Conservation (phyloP, 1,140 invertebrate genomes). For the Hypsibius dujardini region DNA sequence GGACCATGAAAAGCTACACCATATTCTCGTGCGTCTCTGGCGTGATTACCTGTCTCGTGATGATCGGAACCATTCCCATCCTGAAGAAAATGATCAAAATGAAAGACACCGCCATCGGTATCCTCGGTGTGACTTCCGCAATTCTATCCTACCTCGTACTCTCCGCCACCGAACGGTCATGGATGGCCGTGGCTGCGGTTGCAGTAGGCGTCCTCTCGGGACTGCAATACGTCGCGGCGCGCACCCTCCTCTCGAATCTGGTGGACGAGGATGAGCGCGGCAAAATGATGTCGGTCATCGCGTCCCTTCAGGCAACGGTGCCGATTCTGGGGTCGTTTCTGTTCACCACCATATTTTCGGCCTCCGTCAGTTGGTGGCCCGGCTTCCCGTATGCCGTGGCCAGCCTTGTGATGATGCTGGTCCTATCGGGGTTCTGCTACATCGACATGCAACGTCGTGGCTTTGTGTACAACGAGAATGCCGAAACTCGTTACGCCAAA, state of each 20-base stretch:
- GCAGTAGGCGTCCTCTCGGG: not conserved
- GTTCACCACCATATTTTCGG: not conserved
- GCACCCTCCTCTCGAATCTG: conserved; percentile 1
- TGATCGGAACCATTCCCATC: not conserved
- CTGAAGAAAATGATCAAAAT: not conserved
- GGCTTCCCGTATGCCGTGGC: not conserved
- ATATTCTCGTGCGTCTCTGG: not conserved
- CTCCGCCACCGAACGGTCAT: not conserved
- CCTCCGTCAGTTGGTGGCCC: not conserved
- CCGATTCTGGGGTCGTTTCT: not conserved
- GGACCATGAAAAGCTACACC: not conserved
- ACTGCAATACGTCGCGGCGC: not conserved
- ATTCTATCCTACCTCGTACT: not conserved
- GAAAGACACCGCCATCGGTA: not conserved
- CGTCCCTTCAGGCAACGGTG: not conserved
- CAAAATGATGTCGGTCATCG: conserved; percentile 15
- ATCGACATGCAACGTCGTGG: not conserved
- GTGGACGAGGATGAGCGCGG: conserved; percentile 10
- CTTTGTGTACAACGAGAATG: not conserved
- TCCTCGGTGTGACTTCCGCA: not conserved
- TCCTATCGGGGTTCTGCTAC: not conserved
- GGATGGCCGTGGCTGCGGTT: not conserved
- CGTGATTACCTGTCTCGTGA: not conserved
- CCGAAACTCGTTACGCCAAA: not conserved
- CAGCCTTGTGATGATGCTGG: not conserved